Conservation (phyloP, 2,888 invertebrate genomes). For the Eristalinus aeneus region DNA sequence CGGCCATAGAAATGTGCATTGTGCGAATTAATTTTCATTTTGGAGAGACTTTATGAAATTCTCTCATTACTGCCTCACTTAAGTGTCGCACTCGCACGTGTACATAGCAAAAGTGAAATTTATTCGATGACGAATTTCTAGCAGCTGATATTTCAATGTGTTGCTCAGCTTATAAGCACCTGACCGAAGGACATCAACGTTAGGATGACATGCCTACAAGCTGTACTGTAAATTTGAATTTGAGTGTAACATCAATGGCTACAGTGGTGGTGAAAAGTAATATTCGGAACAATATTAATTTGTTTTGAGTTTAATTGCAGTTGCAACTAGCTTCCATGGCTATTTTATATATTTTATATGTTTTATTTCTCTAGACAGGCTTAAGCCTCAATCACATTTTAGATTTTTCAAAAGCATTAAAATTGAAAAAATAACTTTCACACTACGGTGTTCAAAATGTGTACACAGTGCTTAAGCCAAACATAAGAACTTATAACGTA, state of each 20-base stretch:
- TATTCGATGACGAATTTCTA: slow-evolving; percentile 7
- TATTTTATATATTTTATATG: too few relatives aligned
- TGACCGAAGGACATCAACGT: slow-evolving; percentile 62
- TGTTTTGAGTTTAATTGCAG: neutral
- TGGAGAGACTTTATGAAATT: neutral
- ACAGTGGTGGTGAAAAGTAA: slow-evolving; percentile 19
- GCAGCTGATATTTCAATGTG: neutral
- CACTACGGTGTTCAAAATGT: too few relatives aligned
- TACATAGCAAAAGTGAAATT: slow-evolving; percentile 1
- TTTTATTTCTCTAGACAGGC: too few relatives aligned
- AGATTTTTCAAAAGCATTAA: too few relatives aligned
- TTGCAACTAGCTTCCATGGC: too few relatives aligned
- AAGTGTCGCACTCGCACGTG: neutral
- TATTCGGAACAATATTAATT: neutral
- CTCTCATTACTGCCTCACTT: slow-evolving; percentile 9
- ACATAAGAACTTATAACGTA: too few relatives aligned
- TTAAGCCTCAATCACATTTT: too few relatives aligned
- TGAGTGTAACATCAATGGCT: neutral
- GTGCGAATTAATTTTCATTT: slow-evolving; percentile 17
- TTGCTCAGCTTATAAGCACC: slow-evolving; percentile 20
- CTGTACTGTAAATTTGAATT: slow-evolving; percentile 19
- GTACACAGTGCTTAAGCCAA: too few relatives aligned
- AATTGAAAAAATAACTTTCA: too few relatives aligned
- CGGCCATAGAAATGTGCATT: neutral
- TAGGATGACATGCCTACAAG: slow-evolving; percentile 13